Evolutionary conservation across 35 echinoderm and acorn worm genomes (phyloP).

Genomic region (Ophioderma brevispina): DNA sequence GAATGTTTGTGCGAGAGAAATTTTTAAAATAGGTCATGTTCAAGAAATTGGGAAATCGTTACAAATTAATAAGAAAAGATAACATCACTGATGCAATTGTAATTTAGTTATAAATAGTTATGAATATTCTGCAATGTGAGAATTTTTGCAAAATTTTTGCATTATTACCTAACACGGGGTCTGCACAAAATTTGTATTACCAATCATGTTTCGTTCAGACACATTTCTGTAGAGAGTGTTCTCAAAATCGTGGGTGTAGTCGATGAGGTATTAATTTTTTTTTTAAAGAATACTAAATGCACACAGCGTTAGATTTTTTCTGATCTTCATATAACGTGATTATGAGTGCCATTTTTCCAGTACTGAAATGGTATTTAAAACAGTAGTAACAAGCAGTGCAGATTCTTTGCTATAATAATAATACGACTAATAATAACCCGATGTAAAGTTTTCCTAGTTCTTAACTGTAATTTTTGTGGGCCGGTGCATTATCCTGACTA

Average conservation of each 20-base stretch:
- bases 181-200: slow-evolving; percentile 5
- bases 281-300: background rate
- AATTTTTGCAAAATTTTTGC: background rate
- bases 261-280: background rate
- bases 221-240: background rate
- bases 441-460: slow-evolving; percentile 10
- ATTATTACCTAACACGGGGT: background rate
- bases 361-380: slow-evolving; percentile 8
- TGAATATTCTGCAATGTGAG: background rate
- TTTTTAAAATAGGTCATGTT: background rate
- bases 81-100: slow-evolving; percentile 8
- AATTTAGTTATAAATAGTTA: slow-evolving; percentile 6
- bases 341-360: background rate
- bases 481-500: slow-evolving; percentile 5
- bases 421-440: background rate
- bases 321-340: background rate
- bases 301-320: slow-evolving; percentile 4
- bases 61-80: background rate
- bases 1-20: background rate
- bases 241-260: background rate
- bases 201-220: background rate
- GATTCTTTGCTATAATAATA: slow-evolving; percentile 15
- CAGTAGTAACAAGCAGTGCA: slow-evolving; percentile 12
- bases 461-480: slow-evolving; percentile 8
- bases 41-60: background rate